Evolutionary conservation across 53 echinoderm and acorn worm species (phyloP), one percentile per base, ranked within the genome.

Genomic region (Holothuria leucospilota): DNA sequence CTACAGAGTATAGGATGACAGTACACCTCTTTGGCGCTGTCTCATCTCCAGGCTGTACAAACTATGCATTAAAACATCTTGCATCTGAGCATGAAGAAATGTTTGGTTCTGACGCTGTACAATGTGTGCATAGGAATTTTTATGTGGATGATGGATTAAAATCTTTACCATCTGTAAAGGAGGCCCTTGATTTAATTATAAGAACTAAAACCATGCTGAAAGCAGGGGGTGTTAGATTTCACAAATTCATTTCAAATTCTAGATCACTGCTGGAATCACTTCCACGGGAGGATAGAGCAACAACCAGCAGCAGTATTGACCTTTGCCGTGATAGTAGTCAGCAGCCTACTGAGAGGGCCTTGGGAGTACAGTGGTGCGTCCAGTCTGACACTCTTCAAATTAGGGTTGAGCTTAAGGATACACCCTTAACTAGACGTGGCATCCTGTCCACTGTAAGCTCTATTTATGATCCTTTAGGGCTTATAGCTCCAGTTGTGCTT

Each of bases 11-110:
- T 53, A 20, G 93, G 20, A 93, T 93, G 93, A 90, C 29, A 53
- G 93, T 93, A 7, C 85, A 93, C 51, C 73, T 93, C 3, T 93
- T 93, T 46, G 93, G 93, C 13, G 92, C 88, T 9, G 88, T 68
- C 10, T 88, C 92, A 0, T 92, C 92, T 2, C 92, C 92, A 69
- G 89, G 79, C 0, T 82, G 29, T 92, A 89, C 82, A 20, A 92
- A 92, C 49, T 88, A 71, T 85, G 92, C 63, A 1, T 63, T 92
- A 26, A 92, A 88, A 39, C 72, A 81, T 15, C 38, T 82, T 23
- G 86, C 89, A 25, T 70, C 29, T 15, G 86, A 93, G 64, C 46
- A 88, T 29, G 79, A 27, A 15, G 24, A 24, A 20, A 20, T 26
- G 53, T 79, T 79, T 59, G 78, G 78, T 3, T 16, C 24, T 66